Conservation (phyloP, 2,113 vertebrate species). For the Taurulus bubalis region DNA sequence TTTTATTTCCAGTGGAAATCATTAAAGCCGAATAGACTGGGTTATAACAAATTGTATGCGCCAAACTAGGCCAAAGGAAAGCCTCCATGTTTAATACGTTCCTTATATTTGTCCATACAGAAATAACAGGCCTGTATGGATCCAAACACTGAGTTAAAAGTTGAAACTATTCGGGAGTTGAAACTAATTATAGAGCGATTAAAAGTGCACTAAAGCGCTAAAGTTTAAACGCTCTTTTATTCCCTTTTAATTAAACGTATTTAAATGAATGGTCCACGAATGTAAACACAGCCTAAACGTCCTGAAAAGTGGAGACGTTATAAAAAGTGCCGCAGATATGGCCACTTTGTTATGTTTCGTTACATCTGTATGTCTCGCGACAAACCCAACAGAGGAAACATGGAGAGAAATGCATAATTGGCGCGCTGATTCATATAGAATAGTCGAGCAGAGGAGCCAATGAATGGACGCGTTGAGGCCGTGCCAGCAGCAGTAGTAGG, state of each 20-base stretch:
- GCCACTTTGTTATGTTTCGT: conserved; percentile 35
- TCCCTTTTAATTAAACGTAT: not conserved
- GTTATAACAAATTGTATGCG: conserved; percentile 53
- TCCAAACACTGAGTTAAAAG: not conserved
- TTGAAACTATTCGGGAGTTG: not conserved
- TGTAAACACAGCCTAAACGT: conserved; percentile 26
- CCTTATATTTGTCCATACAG: not conserved
- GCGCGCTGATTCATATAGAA: conserved; percentile 82
- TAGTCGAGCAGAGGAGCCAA: conserved; percentile 74
- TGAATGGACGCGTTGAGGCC: conserved; percentile 77
- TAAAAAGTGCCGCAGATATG: conserved; percentile 12
- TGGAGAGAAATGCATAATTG: conserved; percentile 64
- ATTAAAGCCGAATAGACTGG: not conserved
- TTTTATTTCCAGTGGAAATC: conserved; percentile 11
- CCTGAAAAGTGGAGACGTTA: not conserved
- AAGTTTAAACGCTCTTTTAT: conserved; percentile 11
- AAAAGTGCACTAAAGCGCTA: not conserved
- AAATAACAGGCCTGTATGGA: not conserved
- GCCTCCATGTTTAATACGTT: not conserved
- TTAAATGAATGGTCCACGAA: not conserved
- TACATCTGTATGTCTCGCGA: conserved; percentile 42
- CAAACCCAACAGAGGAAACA: conserved; percentile 52
- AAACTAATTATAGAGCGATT: conserved; percentile 36
- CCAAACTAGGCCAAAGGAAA: not conserved
- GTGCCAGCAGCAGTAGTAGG: conserved; percentile 69